Conservation (phyloP, 2,888 invertebrate genomes). For the Pteria penguin region DNA sequence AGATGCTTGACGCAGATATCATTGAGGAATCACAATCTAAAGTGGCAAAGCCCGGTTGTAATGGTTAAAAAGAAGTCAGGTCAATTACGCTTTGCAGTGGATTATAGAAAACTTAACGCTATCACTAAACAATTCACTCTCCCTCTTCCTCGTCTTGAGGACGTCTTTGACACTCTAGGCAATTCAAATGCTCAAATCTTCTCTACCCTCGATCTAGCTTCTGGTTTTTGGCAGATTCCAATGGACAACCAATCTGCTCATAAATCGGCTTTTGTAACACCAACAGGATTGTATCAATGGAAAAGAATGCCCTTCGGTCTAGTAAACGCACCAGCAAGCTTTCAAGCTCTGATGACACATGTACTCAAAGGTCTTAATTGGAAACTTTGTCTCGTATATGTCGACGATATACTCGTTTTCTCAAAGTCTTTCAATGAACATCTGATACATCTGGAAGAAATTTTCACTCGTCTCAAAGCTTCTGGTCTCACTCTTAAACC, state of each 20-base stretch:
- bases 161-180: too few relatives aligned
- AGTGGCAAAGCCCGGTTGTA: constrained; percentile 8
- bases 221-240: too few relatives aligned
- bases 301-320: too few relatives aligned
- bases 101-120: too few relatives aligned
- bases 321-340: constrained; percentile 19
- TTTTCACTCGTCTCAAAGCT: constrained; percentile 45
- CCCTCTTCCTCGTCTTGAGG: too few relatives aligned
- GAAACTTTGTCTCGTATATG: constrained; percentile 1
- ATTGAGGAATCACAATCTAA: background rate
- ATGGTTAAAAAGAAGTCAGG: constrained; percentile 15
- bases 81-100: constrained; percentile 6
- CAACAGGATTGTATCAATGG: constrained; percentile 12
- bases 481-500: constrained; percentile 49
- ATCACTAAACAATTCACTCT: too few relatives aligned
- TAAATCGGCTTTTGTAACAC: constrained; percentile 9
- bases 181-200: too few relatives aligned
- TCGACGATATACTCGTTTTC: constrained; percentile 42
- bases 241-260: constrained; percentile 10
- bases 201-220: constrained; percentile 12
- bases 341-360: too few relatives aligned
- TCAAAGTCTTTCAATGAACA: constrained; percentile 36
- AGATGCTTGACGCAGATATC: background rate
- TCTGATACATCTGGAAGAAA: constrained; percentile 41
- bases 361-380: background rate